Evolutionary conservation across 2,113 vertebrate genomes (phyloP).

Genomic region (Eclectus roratus): DNA sequence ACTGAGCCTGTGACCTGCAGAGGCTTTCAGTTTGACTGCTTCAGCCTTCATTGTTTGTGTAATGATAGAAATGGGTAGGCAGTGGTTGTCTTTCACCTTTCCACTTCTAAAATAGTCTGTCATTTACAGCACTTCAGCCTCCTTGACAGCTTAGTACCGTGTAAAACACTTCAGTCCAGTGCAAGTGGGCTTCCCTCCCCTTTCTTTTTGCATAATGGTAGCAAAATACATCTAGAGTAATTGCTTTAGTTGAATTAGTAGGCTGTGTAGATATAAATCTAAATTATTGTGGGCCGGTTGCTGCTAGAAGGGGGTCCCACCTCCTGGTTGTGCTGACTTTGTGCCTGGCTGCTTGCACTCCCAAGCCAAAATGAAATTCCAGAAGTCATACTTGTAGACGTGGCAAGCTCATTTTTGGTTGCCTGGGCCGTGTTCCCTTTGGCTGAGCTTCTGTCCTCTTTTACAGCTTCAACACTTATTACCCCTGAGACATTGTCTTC

Average conservation of each 20-base stretch:
- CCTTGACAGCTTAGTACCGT: not conserved
- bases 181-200: not conserved
- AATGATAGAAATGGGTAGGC: not conserved
- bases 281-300: not conserved
- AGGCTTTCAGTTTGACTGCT: not conserved
- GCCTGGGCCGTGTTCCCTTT: not conserved
- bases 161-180: not conserved
- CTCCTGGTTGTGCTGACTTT: rapidly evolving
- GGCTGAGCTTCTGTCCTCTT: not conserved
- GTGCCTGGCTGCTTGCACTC: not conserved
- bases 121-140: not conserved
- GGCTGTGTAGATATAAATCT: not conserved
- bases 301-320: not conserved
- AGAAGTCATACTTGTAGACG: rapidly evolving
- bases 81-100: not conserved
- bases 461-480: not conserved
- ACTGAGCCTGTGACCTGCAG: not conserved
- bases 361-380: not conserved
- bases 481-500: not conserved
- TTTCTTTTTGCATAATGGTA: not conserved
- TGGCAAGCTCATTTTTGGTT: not conserved
- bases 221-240: not conserved
- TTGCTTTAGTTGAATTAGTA: not conserved
- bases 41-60: not conserved
- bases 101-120: not conserved